Conservation (phyloP, 1,140 invertebrate genomes). For the Psilanteris sp. region DNA sequence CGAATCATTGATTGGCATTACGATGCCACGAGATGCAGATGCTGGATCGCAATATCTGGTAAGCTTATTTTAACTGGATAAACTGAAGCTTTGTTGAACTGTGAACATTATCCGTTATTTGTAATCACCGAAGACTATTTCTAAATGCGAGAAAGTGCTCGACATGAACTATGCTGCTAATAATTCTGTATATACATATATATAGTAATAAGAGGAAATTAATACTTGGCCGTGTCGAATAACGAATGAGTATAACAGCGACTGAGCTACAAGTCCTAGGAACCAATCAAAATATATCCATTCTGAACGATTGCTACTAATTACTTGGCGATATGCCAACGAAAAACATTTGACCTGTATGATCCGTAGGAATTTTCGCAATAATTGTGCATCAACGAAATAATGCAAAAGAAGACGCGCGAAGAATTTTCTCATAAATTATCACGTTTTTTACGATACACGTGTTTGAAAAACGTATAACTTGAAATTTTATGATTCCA, state of each 20-base stretch:
- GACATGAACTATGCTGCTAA: conserved; percentile 7
- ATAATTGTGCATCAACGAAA: too few relatives aligned
- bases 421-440: too few relatives aligned
- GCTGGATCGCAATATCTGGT: conserved; percentile 11
- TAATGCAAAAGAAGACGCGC: too few relatives aligned
- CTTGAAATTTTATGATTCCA: too few relatives aligned
- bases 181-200: conserved; percentile 34
- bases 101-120: conserved; percentile 48
- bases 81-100: conserved; percentile 39
- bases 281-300: conserved; percentile 48
- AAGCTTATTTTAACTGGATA: conserved; percentile 47
- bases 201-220: conserved; percentile 58
- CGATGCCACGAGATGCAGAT: conserved; percentile 22
- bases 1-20: conserved; percentile 33
- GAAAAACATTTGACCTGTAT: conserved; percentile 6
- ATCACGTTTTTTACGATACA: too few relatives aligned
- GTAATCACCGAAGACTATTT: conserved; percentile 43
- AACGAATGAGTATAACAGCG: conserved; percentile 15
- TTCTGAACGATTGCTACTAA: conserved; percentile 42
- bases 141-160: conserved; percentile 23
- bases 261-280: conserved; percentile 17
- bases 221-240: conserved; percentile 5
- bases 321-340: conserved; percentile 47
- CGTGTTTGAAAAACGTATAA: too few relatives aligned
- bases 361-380: too few relatives aligned